These are phyloP conservation scores for Homalodisca vitripennis DNA, from an alignment of 1,140 invertebrate species.

Conservation along the genomic window DNA sequence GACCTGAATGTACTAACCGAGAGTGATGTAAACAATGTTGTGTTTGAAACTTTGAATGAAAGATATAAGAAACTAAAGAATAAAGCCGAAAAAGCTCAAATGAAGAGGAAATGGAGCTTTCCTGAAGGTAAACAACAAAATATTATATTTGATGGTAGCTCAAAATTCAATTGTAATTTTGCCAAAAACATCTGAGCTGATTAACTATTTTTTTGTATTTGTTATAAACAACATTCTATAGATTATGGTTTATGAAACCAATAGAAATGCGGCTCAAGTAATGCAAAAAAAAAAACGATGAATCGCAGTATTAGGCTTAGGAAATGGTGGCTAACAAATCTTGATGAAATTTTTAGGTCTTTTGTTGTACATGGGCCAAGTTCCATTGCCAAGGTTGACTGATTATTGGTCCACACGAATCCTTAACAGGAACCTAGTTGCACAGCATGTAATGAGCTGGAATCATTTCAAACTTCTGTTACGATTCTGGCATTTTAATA, in stretches of 20 bases:
- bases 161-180: conserved; percentile 20
- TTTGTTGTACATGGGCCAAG: conserved; percentile 32
- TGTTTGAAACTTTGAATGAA: not conserved
- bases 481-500: no score
- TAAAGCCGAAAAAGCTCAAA: not conserved
- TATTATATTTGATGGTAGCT: conserved; percentile 12
- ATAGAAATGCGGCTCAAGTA: conserved; percentile 21
- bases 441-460: conserved; percentile 33
- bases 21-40: conserved; percentile 2
- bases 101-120: conserved; percentile 6
- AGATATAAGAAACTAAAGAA: conserved; percentile 13
- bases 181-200: not conserved
- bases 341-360: conserved; percentile 32
- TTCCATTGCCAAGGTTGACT: conserved; percentile 17
- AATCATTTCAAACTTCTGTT: conserved; percentile 39
- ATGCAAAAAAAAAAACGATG: not conserved
- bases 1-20: no score
- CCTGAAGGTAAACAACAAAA: conserved; percentile 1
- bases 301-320: conserved; percentile 8
- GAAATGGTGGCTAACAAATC: not conserved
- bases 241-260: not conserved
- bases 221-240: not conserved
- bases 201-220: conserved; percentile 7
- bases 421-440: conserved; percentile 15
- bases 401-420: conserved; percentile 30